Evolutionary conservation across 2,797 vertebrate species (phyloP), one percentile per base, ranked within the genome.

Genomic region (Amblyraja radiata): DNA sequence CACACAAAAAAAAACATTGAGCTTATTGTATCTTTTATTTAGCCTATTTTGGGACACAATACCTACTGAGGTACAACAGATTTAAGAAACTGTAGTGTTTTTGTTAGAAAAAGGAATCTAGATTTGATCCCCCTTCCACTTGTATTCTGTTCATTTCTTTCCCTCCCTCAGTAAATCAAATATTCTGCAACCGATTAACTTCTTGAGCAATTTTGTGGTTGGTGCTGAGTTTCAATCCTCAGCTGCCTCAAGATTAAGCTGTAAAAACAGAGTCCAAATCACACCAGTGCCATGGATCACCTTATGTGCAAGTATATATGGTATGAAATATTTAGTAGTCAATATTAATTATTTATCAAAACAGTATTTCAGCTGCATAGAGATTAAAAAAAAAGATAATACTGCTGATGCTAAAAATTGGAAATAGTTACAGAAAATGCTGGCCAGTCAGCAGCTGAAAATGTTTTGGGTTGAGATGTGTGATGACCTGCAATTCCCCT

Each of bases 261-360:
- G 16, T 88, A 68, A 68, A 36, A 36, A 61, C 25, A 18, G 21
- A 88, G 21, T 32, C 28, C 28, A 68, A 88, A 88, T 88, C 84
- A 88, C 2, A 10, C 16, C 63, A 68, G 2, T 88, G 5, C 84
- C 65, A 8, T 23, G 84, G 61, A 65, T 65, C 28, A 2, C 61
- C 28, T 63, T 63, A 86, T 86, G 58, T 16, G 28, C 16, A 32
- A 68, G 84, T 68, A 65, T 68, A 88, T 32, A 7, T 36, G 28
- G 7, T 25, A 88, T 88, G 32, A 88, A 88, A 36, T 63, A 88
- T 88, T 88, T 21, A 68, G 9, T 23, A 36, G 63, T 21, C 2
- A 4, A n/a, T 10, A 88, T 88, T 88, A 88, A 68, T 88, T 68
- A 88, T 88, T 88, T 32, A 88, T 68, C 61, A 88, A 86, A 68